Evolutionary conservation across 2,797 vertebrate species (phyloP), one percentile per base, ranked within the genome.

Genomic region (Xenopus petersii): DNA sequence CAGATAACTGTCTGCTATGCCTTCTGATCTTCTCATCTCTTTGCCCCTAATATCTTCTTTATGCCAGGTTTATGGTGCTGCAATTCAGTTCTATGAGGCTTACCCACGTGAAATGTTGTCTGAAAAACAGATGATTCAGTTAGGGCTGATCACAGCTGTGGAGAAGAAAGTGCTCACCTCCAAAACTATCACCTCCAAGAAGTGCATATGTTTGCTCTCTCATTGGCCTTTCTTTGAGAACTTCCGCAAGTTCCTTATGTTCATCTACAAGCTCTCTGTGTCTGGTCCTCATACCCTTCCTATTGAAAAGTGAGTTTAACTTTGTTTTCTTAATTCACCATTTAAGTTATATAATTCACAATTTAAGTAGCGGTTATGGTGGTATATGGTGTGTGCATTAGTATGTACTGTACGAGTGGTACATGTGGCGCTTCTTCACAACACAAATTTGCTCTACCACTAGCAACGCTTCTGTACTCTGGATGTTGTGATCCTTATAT

Each of bases 181-280:
- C 79, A 94, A 95, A 73, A 91, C 91, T 0, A 94, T 98, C 65
- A 96, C 96, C 87, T 91, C 95, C 82, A 99, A 98, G 84, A 99
- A 98, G 83, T 98, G 98, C 85, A 98, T 99, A 88, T 99, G 98
- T 85, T 88, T 99, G 83, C 94, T 99, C 8, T 99, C 98, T 70
- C 95, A 91, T 24, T 99, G 98, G 98, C 98, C 98, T 71, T 99
- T 99, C 89, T 99, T 96, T 74, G 93, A 95, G 70, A 93, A 95
- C 76, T 99, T 99, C 87, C 85, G 92, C 85, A 98, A 98, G 86
- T 99, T 98, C 88, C 94, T 99, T 71, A 94, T 95, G 93, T 99
- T 99, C 88, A 92, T 99, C 80, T 96, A 99, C 91, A 98, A 96
- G 84, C 92, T 99, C 12, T 97, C 96, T 5, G 93, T 97, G 80